Base-by-base conservation (phyloP, 2,888 invertebrate species). In the Phlogophora meticulosa region DNA sequence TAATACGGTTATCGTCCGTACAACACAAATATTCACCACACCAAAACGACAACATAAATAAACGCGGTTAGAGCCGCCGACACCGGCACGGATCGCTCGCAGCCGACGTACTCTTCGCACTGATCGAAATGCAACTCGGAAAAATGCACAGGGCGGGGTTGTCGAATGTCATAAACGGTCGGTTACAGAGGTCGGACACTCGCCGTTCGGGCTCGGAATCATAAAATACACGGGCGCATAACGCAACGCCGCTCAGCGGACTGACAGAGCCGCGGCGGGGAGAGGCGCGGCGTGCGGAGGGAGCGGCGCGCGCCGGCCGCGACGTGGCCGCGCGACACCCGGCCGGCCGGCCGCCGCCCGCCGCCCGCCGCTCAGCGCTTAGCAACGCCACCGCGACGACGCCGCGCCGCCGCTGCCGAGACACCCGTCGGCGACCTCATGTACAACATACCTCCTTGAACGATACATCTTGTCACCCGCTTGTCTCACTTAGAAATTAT, bases 31-130 rank as follows among this genome's bases (percentile, higher is more conserved):
- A 94, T 94, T 93, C 95, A 95, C 95, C 91, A 94, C 95, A 95
- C 95, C 93, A 95, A 94, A 93, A 94, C 93, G 94, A 95, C 93
- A 94, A 95, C 95, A 95, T 94, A 94, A 93, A 95, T 94, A 94
- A 94, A 93, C 92, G 92, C 91, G 91, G 87, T 90, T 89, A 90
- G 89, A 90, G 90, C 85, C 91, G 90, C 88, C 87, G 88, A 87
- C 85, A 88, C 87, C 87, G 87, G 81, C 80, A 83, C 85, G 81
- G 85, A 87, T 88, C 81, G 89, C 84, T 89, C 88, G 90, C 88
- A 86, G 88, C 84, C 85, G 89, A 87, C 88, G 87, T 90, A 91
- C 90, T 92, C 88, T 90, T 92, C 90, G 91, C 91, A 93, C 92
- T 90, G 88, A 90, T 92, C 90, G 89, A 91, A 92, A 91, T 93